A percentile compares a stretch with the other conserved stretches of the same genome.
These are phyloP conservation scores for Phrynosoma blainvillii DNA, from an alignment of 2,113 vertebrate genomes.

Conservation along the genomic window DNA sequence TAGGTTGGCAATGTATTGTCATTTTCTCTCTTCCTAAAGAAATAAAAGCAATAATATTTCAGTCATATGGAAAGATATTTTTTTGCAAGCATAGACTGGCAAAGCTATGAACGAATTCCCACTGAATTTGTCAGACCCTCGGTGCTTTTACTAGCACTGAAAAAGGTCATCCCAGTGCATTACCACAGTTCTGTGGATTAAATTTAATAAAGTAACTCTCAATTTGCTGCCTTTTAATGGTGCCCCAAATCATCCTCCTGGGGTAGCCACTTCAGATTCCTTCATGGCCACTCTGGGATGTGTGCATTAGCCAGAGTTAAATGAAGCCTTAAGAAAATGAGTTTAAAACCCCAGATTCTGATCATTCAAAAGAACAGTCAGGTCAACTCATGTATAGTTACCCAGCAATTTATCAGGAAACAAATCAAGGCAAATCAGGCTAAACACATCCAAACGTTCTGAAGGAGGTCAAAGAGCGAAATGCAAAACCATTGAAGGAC, in stretches of 20 bases:
- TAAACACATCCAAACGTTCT: neutral
- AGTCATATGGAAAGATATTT: neutral
- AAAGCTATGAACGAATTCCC: neutral
- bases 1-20: neutral
- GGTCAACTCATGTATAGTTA: neutral
- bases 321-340: neutral
- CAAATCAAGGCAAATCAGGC: slow-evolving; percentile 21
- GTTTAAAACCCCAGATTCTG: neutral
- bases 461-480: slow-evolving; percentile 2
- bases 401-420: neutral
- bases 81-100: neutral
- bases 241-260: neutral
- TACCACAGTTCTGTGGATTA: neutral
- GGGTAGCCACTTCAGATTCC: neutral
- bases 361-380: neutral
- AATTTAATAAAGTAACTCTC: neutral
- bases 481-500: slow-evolving; percentile 8
- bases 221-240: no score
- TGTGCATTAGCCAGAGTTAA: neutral
- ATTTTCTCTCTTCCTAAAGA: neutral
- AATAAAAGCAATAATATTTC: neutral
- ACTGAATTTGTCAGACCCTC: no score
- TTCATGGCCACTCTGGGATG: neutral
- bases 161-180: no score
- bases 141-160: no score